phyloP scores from a whole-genome alignment of 2,113 vertebrate genomes.

The Neodon shergylaensis region DNA sequence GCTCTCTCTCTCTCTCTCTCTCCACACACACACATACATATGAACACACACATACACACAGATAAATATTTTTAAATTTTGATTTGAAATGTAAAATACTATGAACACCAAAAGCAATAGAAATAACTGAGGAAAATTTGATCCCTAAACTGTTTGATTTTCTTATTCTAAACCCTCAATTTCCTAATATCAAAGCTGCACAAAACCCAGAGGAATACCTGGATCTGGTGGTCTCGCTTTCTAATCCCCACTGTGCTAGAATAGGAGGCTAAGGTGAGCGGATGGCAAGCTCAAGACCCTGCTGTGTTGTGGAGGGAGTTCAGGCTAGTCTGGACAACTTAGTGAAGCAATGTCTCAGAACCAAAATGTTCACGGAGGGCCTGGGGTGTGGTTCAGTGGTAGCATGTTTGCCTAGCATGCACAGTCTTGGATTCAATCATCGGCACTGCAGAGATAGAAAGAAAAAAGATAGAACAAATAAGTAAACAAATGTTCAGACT shows the following conservation, averaged over 20 bases:
- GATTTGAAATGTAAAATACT: not conserved
- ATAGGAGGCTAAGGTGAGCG: not conserved
- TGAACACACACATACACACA: not conserved
- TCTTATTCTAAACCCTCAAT: not conserved
- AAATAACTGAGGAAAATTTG: not conserved
- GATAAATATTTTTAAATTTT: not conserved
- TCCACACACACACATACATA: too few relatives aligned
- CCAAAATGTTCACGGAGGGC: not conserved
- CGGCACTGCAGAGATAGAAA: not conserved
- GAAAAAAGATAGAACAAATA: not conserved
- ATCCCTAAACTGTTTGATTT: conserved; percentile 8
- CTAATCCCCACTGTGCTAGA: not conserved
- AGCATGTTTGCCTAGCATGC: not conserved
- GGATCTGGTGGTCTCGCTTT: not conserved
- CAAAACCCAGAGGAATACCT: not conserved
- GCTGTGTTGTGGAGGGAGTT: not conserved
- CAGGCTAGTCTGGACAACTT: not conserved
- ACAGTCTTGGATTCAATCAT: not conserved
- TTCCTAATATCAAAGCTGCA: not conserved
- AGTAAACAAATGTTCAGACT: not conserved
- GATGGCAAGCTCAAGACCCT: not conserved
- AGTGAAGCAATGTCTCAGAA: not conserved
- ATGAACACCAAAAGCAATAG: not conserved
- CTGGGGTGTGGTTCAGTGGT: not conserved
- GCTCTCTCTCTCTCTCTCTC: not conserved